Conservation (phyloP, 64 coral and sea anemone species). For the Astreopora myriophthalma region DNA sequence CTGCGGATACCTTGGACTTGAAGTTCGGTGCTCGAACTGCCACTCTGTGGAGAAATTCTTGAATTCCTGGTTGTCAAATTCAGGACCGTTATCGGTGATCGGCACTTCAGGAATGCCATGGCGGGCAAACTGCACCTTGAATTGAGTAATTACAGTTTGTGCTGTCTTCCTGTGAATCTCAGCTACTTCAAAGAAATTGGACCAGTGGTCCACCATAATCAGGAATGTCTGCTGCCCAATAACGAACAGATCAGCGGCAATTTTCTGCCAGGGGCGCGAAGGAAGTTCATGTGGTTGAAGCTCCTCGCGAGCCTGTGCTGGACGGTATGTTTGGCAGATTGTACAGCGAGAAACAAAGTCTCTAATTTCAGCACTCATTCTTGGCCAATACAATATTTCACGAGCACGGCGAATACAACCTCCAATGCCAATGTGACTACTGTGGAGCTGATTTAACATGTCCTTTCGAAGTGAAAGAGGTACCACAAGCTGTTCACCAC, state of each 20-base stretch:
- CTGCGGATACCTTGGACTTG: neutral
- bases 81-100: neutral
- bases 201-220: neutral
- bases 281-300: too few relatives aligned
- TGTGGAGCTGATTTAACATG: conserved; percentile 51
- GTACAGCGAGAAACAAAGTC: neutral
- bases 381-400: conserved; percentile 22
- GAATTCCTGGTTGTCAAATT: neutral
- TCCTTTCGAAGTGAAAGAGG: conserved; percentile 20
- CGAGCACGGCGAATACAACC: neutral
- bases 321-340: too few relatives aligned
- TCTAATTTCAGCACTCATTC: conserved; percentile 9
- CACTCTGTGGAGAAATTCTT: neutral
- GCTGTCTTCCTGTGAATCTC: neutral
- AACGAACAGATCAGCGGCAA: too few relatives aligned
- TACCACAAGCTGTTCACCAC: conserved; percentile 33
- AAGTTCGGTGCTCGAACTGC: neutral
- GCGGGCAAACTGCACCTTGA: too few relatives aligned
- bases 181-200: neutral
- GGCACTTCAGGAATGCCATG: neutral
- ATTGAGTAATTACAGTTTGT: too few relatives aligned
- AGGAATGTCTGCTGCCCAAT: too few relatives aligned
- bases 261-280: too few relatives aligned
- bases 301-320: too few relatives aligned
- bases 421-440: conserved; percentile 22